Conservation (phyloP, 2,113 vertebrate genomes). For the Halichoeres trimaculatus region DNA sequence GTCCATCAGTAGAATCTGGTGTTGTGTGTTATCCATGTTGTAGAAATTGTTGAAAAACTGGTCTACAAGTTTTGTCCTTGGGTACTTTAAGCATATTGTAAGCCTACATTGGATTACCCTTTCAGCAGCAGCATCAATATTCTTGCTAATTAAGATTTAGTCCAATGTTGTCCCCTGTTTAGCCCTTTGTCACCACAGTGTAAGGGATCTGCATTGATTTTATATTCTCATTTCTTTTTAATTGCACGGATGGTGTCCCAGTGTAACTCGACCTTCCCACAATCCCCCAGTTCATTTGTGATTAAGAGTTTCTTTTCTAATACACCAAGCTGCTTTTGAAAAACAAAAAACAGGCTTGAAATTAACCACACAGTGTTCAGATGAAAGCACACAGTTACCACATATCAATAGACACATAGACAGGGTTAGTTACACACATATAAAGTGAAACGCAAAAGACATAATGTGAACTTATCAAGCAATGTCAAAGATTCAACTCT, state of each 20-base stretch:
- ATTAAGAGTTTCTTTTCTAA: conserved; percentile 23
- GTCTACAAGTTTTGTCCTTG: conserved; percentile 17
- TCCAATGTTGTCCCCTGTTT: conserved; percentile 72
- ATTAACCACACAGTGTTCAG: not conserved
- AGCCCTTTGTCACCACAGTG: conserved; percentile 78
- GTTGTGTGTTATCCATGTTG: no score
- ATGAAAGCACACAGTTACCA: not conserved
- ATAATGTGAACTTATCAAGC: conserved; percentile 24
- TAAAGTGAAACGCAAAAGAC: conserved; percentile 1
- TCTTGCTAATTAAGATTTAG: conserved; percentile 82
- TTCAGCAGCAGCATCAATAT: conserved; percentile 70
- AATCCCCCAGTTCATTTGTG: conserved; percentile 26
- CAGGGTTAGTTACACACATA: not conserved
- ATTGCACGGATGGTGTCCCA: conserved; percentile 68
- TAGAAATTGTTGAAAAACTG: no score
- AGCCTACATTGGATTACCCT: conserved; percentile 46
- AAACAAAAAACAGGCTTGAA: not conserved
- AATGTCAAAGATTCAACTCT: conserved; percentile 27
- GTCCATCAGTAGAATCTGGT: no score
- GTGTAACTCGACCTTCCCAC: conserved; percentile 63
- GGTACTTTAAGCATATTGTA: conserved; percentile 25
- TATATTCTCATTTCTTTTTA: conserved; percentile 80
- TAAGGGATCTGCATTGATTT: conserved; percentile 81
- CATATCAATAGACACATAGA: no score
- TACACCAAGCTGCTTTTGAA: not conserved